Conservation (phyloP, 2,888 invertebrate species). For the Salticus scenicus region DNA sequence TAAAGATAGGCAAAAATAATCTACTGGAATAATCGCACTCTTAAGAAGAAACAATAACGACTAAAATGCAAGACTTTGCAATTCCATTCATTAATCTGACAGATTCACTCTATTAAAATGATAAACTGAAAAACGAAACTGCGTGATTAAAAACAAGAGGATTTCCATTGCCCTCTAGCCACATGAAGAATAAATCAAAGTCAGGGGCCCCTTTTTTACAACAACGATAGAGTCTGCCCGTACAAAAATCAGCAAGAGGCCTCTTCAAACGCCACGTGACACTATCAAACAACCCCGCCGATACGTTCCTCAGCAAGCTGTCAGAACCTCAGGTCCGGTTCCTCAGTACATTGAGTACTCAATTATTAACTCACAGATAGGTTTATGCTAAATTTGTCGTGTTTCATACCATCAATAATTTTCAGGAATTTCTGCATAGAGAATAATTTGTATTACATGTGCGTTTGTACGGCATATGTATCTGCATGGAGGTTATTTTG, state of each 20-base stretch:
- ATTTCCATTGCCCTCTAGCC: background rate
- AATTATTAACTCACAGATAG: slow-evolving; percentile 24
- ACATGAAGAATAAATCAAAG: slow-evolving; percentile 5
- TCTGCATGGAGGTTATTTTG: too few species aligned
- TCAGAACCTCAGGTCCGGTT: slow-evolving; percentile 63
- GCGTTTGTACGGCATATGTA: too few species aligned
- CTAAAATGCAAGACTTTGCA: background rate
- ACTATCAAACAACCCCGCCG: slow-evolving; percentile 43
- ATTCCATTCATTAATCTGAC: background rate
- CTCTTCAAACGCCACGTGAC: slow-evolving; percentile 50
- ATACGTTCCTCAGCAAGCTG: slow-evolving; percentile 52
- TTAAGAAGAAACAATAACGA: background rate
- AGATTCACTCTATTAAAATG: slow-evolving; percentile 8
- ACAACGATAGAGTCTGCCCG: background rate
- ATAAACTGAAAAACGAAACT: slow-evolving; percentile 12
- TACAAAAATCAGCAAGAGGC: slow-evolving; percentile 28
- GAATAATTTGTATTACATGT: too few species aligned
- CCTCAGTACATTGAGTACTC: slow-evolving; percentile 43
- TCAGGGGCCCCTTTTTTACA: slow-evolving; percentile 1
- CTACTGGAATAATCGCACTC: too few species aligned
- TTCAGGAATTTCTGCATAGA: too few species aligned
- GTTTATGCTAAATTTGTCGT: slow-evolving; percentile 31
- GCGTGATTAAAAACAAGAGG: slow-evolving; percentile 17
- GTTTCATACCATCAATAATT: background rate
- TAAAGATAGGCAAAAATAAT: too few species aligned